phyloP scores from a whole-genome alignment of 2,888 invertebrate genomes.

The Acrocera orbiculus region DNA sequence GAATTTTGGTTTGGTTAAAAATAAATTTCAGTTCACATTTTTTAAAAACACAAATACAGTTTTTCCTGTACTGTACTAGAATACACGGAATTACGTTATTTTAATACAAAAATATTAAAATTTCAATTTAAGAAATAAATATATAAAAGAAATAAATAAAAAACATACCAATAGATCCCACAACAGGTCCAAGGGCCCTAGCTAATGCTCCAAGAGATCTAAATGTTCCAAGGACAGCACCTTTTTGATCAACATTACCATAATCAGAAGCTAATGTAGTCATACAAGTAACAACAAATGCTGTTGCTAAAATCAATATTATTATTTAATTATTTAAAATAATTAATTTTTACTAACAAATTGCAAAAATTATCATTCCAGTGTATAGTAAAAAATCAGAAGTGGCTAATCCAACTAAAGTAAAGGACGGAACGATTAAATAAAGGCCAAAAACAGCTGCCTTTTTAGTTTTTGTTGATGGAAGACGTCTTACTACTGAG shows the following conservation, averaged over 20 bases:
- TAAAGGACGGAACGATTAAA: conserved; percentile 71
- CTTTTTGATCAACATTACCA: conserved; percentile 68
- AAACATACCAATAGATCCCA: conserved; percentile 59
- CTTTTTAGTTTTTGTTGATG: conserved; percentile 48
- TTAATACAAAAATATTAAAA: no score
- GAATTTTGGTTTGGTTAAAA: no score
- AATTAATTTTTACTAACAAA: conserved; percentile 48
- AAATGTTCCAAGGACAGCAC: conserved; percentile 83
- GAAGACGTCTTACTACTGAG: conserved; percentile 65
- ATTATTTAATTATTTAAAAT: neutral
- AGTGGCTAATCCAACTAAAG: conserved; percentile 60
- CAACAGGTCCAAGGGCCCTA: conserved; percentile 75
- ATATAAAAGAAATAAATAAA: conserved; percentile 3
- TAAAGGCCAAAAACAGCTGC: conserved; percentile 61
- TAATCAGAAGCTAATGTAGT: conserved; percentile 81
- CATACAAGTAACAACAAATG: conserved; percentile 90
- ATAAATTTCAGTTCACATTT: no score
- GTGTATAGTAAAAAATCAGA: conserved; percentile 46
- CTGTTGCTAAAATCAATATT: conserved; percentile 43
- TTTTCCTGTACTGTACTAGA: no score
- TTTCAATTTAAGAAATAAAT: no score
- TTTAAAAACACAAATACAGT: no score
- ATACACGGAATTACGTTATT: no score
- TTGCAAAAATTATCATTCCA: conserved; percentile 73
- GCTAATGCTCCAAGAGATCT: conserved; percentile 89